Base-by-base conservation (phyloP, 2,888 invertebrate species). In the Deilephila porcellus region DNA sequence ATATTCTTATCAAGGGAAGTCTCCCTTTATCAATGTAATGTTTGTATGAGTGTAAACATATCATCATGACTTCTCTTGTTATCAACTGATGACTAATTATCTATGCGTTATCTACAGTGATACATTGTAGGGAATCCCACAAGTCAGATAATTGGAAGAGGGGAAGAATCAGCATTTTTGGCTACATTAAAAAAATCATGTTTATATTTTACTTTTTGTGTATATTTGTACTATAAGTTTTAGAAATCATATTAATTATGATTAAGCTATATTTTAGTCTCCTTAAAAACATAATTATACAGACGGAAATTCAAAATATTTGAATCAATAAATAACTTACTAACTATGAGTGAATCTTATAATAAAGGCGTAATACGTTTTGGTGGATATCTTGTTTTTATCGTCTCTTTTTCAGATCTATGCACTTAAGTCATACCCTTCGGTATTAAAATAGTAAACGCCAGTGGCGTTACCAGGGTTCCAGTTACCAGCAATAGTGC, bases 391-490 rank as follows among this genome's bases (percentile, higher is more conserved):
- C 20, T 64, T 64, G 11, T 8, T 37, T 45, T 5, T 29, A 29
- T 8, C 5, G 11, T n/a, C 4, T 3, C 59, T n/a, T 32, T 14
- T n/a, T 72, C 34, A 45, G 45, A 45, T 45, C 45, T 73, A 73
- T 20, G 53, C n/a, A 63, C 37, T 70, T 60, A 73, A 64, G 34
- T 89, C 81, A 76, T 86, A 87, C 0, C 85, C 89, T 74, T 90
- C 86, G 25, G 93, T 93, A 2, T 91, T 89, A 70, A 94, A 88
- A 77, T 91, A 93, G 75, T 86, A 94, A 0, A 92, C 86, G 0
- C 94, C 94, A 19, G 87, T 91, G 0, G 89, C 90, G 29, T 86
- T 91, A 76, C 92, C 91, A 82, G 93, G 90, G 67, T 91, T 92
- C 88, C 90, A 91, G 76, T 90, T 91, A 0, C 93, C 94, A 7